phyloP scores from a whole-genome alignment of 2,888 invertebrate genomes.

The Aphodius sticticus region DNA sequence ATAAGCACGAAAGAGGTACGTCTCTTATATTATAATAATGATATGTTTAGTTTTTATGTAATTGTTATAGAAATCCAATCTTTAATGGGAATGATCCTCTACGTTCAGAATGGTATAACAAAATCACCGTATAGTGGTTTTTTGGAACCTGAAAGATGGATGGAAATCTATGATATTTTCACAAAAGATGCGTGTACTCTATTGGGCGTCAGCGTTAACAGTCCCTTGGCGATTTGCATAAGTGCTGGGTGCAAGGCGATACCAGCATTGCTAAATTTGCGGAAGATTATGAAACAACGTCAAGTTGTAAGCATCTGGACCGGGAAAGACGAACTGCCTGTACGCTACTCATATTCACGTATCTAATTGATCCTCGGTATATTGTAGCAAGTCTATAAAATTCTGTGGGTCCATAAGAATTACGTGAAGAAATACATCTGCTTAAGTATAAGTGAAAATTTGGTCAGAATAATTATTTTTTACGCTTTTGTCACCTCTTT shows the following conservation, averaged over 20 bases:
- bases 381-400: no score
- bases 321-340: slow-evolving; percentile 94
- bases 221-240: slow-evolving; percentile 90
- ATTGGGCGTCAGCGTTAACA: slow-evolving; percentile 87
- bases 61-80: slow-evolving; percentile 76
- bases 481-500: not conserved
- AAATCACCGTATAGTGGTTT: slow-evolving; percentile 82
- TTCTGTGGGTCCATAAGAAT: no score
- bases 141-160: slow-evolving; percentile 79
- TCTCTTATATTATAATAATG: slow-evolving; percentile 26
- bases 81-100: slow-evolving; percentile 86
- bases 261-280: slow-evolving; percentile 93
- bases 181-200: slow-evolving; percentile 91
- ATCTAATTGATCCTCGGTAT: not conserved
- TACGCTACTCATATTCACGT: slow-evolving; percentile 59
- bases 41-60: not conserved
- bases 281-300: slow-evolving; percentile 87
- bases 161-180: slow-evolving; percentile 89
- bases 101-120: slow-evolving; percentile 78
- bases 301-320: slow-evolving; percentile 95
- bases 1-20: slow-evolving; percentile 76
- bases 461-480: no score
- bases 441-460: no score
- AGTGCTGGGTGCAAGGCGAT: slow-evolving; percentile 93
- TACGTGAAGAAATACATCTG: no score